A percentile compares a stretch with the other conserved stretches of the same genome.
phyloP scores from a whole-genome alignment of 2,797 vertebrate species.

The Psittacula derbiana region DNA sequence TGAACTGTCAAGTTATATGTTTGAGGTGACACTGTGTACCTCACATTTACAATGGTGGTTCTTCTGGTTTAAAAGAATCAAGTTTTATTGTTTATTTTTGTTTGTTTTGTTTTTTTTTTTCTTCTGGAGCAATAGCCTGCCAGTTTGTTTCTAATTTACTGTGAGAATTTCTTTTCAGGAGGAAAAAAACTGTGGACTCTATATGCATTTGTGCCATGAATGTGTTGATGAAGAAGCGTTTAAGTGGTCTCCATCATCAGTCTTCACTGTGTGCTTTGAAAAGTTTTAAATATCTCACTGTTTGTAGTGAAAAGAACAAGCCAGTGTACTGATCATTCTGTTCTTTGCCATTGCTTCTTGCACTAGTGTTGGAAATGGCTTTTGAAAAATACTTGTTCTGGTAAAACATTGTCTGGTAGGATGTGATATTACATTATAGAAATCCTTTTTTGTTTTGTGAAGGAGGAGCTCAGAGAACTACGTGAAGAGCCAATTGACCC shows the following conservation, averaged over 20 bases:
- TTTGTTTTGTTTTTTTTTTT: neutral
- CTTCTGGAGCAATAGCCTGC: neutral
- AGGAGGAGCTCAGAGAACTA: slow-evolving; percentile 94
- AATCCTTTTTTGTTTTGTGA: neutral
- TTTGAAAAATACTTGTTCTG: neutral
- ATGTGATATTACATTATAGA: neutral
- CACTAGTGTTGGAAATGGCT: neutral
- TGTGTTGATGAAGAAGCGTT: neutral
- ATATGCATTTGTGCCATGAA: neutral
- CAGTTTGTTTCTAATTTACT: neutral
- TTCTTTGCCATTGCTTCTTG: neutral
- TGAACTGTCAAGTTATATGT: neutral
- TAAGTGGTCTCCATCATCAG: neutral
- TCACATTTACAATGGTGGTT: neutral
- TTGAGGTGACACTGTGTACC: neutral
- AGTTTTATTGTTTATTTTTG: neutral
- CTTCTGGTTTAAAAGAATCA: neutral
- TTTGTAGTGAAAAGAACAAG: neutral
- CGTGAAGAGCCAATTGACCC: slow-evolving; percentile 92
- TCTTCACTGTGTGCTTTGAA: neutral
- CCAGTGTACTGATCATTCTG: neutral
- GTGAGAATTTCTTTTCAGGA: neutral
- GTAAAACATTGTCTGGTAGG: neutral
- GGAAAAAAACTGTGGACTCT: neutral
- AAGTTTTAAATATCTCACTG: neutral